Evolutionary conservation across 2,113 vertebrate species (phyloP).

Genomic region (Labeo rohita): DNA sequence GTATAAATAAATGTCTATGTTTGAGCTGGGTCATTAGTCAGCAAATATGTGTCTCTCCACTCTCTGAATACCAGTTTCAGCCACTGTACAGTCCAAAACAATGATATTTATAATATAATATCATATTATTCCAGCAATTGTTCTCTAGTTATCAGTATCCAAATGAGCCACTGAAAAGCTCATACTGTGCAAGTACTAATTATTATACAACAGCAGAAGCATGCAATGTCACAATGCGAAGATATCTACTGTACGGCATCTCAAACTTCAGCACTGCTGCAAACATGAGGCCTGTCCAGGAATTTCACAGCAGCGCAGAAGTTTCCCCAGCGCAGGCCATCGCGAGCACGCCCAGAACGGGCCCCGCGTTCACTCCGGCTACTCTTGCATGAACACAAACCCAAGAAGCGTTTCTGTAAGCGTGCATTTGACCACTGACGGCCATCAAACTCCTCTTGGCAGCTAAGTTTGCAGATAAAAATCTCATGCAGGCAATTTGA

Average conservation of each 20-base stretch:
- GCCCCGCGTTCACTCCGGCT: neutral
- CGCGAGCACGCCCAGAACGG: conserved; percentile 20
- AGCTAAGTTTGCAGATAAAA: neutral
- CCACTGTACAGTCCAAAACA: no score
- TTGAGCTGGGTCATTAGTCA: neutral
- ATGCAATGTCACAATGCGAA: neutral
- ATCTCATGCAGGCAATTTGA: neutral
- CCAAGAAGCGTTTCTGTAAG: neutral
- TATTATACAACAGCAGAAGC: neutral
- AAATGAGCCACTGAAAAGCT: neutral
- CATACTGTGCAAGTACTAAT: neutral
- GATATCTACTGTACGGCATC: conserved; percentile 2
- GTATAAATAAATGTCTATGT: neutral
- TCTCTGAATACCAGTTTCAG: neutral
- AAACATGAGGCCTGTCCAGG: conserved; percentile 36
- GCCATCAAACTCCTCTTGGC: neutral
- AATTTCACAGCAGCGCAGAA: conserved; percentile 17
- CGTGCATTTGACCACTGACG: neutral
- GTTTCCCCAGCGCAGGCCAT: conserved; percentile 17
- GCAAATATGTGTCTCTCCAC: no score
- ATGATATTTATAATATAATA: neutral
- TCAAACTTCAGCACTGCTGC: neutral
- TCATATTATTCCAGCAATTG: neutral
- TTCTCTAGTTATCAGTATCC: no score
- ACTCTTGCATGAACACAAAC: neutral